A percentile compares a stretch with the other conserved stretches of the same genome.
These are phyloP conservation scores for Chromis chromis DNA, from an alignment of 2,797 vertebrate genomes.

Conservation along the genomic window DNA sequence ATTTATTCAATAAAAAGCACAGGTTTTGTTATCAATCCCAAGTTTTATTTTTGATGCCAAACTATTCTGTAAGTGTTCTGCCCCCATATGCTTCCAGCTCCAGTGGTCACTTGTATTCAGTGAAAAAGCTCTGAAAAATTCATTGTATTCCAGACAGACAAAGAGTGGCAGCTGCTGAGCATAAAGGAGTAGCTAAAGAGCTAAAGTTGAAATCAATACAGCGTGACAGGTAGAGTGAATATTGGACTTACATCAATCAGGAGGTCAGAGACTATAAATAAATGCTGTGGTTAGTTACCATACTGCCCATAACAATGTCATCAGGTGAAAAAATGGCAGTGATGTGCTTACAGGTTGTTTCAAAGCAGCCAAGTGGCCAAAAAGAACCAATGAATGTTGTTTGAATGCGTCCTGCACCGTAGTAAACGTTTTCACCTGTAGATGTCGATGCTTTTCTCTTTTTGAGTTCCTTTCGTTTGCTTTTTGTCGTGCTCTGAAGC, in stretches of 20 bases:
- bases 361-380: not conserved
- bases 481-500: not conserved
- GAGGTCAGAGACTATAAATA: not conserved
- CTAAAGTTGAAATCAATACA: not conserved
- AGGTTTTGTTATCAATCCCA: too few relatives aligned
- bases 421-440: not conserved
- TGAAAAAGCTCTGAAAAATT: not conserved
- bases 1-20: too few relatives aligned
- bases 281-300: not conserved
- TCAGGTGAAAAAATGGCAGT: not conserved
- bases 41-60: too few relatives aligned
- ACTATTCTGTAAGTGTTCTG: too few relatives aligned
- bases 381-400: not conserved
- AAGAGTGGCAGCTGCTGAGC: slow-evolving; percentile 3
- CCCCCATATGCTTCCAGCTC: not conserved
- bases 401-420: not conserved
- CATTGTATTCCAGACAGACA: not conserved
- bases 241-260: not conserved
- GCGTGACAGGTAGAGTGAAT: not conserved
- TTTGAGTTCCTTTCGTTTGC: not conserved
- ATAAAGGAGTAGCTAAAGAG: not conserved
- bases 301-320: not conserved
- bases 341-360: not conserved
- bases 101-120: not conserved
- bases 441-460: not conserved